Conservation (phyloP, 2,888 invertebrate species). For the Eupithecia subfuscata region DNA sequence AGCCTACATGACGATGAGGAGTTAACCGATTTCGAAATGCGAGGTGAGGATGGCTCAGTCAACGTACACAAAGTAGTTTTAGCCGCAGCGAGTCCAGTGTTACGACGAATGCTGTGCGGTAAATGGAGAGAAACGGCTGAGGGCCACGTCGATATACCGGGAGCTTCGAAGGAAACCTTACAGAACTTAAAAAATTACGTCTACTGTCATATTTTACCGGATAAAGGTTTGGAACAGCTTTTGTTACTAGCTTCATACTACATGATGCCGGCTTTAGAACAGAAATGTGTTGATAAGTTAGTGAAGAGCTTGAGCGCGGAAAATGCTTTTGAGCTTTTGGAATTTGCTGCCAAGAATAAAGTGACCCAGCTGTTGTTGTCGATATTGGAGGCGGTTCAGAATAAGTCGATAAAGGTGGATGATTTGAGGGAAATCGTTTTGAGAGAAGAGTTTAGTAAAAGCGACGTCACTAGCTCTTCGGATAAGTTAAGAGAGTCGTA, state of each 20-base stretch:
- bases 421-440: constrained; percentile 52
- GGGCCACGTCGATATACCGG: constrained; percentile 55
- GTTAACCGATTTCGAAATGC: constrained; percentile 62
- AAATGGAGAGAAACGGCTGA: constrained; percentile 60
- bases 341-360: constrained; percentile 60
- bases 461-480: constrained; percentile 22
- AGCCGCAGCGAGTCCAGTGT: constrained; percentile 61
- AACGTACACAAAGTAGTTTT: constrained; percentile 58
- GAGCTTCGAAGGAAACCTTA: constrained; percentile 54
- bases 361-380: constrained; percentile 53
- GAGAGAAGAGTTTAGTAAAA: constrained; percentile 33
- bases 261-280: constrained; percentile 63
- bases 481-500: constrained; percentile 15
- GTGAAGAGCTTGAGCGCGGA: constrained; percentile 39
- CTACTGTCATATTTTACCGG: constrained; percentile 57
- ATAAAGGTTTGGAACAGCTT: constrained; percentile 55
- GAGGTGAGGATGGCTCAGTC: constrained; percentile 60
- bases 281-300: constrained; percentile 58
- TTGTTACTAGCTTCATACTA: constrained; percentile 59
- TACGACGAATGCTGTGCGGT: constrained; percentile 58
- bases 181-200: constrained; percentile 61
- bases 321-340: constrained; percentile 50
- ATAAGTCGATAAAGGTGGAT: constrained; percentile 42
- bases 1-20: constrained; percentile 57
- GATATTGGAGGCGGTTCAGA: constrained; percentile 56